Evolutionary conservation across 2,797 vertebrate species (phyloP).

Genomic region (Paedocypris micromegethes): DNA sequence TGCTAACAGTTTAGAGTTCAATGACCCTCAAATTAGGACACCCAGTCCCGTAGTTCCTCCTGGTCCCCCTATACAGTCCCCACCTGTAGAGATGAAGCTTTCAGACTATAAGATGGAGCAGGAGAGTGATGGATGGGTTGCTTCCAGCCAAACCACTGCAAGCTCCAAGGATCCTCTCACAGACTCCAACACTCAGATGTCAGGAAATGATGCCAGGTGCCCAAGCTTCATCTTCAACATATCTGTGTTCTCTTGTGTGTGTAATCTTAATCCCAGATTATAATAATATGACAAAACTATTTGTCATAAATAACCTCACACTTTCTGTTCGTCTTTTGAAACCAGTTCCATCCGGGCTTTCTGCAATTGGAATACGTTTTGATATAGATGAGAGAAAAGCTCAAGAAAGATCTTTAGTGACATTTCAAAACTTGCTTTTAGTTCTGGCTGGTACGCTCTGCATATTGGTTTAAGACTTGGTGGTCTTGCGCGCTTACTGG

Average conservation of each 20-base stretch:
- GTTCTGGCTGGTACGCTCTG: conserved; percentile 3
- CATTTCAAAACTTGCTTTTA: conserved; percentile 1
- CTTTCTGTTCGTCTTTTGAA: too few relatives aligned
- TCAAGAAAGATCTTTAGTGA: conserved; percentile 12
- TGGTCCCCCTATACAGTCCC: conserved; percentile 1
- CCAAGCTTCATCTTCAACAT: background rate
- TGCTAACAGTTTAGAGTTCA: background rate
- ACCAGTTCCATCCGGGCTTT: background rate
- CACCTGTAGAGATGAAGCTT: background rate
- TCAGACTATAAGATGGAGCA: conserved; percentile 15
- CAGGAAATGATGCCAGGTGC: conserved; percentile 25
- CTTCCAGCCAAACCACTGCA: background rate
- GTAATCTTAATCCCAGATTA: too few relatives aligned
- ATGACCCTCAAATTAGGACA: conserved; percentile 12
- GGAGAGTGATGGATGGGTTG: background rate
- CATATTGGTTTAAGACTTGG: conserved; percentile 1
- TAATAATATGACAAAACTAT: too few relatives aligned
- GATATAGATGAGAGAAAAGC: conserved; percentile 16
- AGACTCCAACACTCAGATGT: conserved; percentile 3
- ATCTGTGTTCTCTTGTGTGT: background rate
- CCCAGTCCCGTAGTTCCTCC: background rate
- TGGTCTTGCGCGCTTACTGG: background rate
- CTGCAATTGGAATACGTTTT: conserved; percentile 3
- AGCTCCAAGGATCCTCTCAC: background rate
- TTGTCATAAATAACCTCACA: too few relatives aligned